Conservation (phyloP, 1,140 invertebrate genomes). For the Harlomillsia oculata region DNA sequence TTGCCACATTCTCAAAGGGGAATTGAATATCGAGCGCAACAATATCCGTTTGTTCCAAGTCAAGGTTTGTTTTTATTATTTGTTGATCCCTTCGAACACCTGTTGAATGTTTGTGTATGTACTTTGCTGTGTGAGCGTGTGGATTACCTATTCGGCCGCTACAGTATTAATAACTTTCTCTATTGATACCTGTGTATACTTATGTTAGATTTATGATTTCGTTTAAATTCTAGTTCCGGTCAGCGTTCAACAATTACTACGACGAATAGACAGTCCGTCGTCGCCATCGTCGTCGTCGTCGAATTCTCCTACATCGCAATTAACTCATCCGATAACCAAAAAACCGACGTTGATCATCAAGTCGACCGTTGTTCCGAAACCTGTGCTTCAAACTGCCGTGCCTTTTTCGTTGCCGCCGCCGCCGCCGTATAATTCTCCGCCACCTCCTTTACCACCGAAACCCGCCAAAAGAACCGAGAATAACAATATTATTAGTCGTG, state of each 20-base stretch:
- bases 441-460: conserved; percentile 47
- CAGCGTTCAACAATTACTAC: conserved; percentile 70
- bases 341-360: conserved; percentile 44
- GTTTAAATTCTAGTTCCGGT: conserved; percentile 43
- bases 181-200: conserved; percentile 9
- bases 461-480: conserved; percentile 22
- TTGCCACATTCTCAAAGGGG: conserved; percentile 19
- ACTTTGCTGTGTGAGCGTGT: no score
- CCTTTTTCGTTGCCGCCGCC: conserved; percentile 49
- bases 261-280: conserved; percentile 58
- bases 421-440: conserved; percentile 60
- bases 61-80: conserved; percentile 21
- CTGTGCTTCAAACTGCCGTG: conserved; percentile 44
- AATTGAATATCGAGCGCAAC: conserved; percentile 33
- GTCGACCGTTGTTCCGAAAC: conserved; percentile 44
- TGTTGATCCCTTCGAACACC: neutral
- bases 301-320: conserved; percentile 29
- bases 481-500: conserved; percentile 3
- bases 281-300: conserved; percentile 38
- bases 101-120: no score
- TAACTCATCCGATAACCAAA: conserved; percentile 21
- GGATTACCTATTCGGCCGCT: neutral
- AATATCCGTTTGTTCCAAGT: conserved; percentile 35
- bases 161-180: neutral
- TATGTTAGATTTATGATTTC: conserved; percentile 37